Evolutionary conservation across 2,113 vertebrate genomes (phyloP).

Genomic region (Corythornis cristatus): DNA sequence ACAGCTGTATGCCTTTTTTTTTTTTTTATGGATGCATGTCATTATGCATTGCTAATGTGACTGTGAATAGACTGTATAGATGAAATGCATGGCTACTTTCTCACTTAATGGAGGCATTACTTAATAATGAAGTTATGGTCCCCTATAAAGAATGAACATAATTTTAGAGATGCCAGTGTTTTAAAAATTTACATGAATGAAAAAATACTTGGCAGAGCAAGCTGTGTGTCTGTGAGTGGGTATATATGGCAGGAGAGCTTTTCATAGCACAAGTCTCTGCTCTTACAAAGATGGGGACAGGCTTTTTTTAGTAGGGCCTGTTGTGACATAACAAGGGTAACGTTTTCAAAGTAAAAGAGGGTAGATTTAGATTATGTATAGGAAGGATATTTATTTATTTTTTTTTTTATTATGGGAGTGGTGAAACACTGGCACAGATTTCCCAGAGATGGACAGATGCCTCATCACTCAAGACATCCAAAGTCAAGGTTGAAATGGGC

Average conservation of each 20-base stretch:
- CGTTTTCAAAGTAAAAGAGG: background rate
- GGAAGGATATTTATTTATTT: background rate
- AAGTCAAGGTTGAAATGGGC: fast-evolving
- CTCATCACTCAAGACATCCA: background rate
- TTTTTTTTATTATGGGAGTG: background rate
- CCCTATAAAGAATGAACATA: conserved; percentile 49
- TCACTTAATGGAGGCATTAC: conserved; percentile 53
- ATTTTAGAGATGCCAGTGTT: conserved; percentile 37
- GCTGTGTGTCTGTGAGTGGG: background rate
- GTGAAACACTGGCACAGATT: background rate
- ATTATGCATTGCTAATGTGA: conserved; percentile 47
- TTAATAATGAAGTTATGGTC: conserved; percentile 57
- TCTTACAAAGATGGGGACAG: background rate
- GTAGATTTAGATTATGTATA: background rate
- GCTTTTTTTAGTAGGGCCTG: background rate
- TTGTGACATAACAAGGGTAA: background rate
- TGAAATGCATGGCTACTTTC: conserved; percentile 32
- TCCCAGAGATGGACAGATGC: background rate
- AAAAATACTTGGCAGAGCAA: conserved; percentile 31
- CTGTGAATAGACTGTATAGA: conserved; percentile 18
- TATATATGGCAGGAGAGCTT: background rate
- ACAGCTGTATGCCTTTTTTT: conserved; percentile 36
- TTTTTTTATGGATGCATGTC: conserved; percentile 27
- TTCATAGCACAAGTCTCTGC: background rate
- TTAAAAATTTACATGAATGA: conserved; percentile 41